A percentile compares a stretch with the other conserved stretches of the same genome.
These are phyloP conservation scores for Phyllostomus hastatus DNA, from an alignment of 2,113 vertebrate species.

Conservation along the genomic window DNA sequence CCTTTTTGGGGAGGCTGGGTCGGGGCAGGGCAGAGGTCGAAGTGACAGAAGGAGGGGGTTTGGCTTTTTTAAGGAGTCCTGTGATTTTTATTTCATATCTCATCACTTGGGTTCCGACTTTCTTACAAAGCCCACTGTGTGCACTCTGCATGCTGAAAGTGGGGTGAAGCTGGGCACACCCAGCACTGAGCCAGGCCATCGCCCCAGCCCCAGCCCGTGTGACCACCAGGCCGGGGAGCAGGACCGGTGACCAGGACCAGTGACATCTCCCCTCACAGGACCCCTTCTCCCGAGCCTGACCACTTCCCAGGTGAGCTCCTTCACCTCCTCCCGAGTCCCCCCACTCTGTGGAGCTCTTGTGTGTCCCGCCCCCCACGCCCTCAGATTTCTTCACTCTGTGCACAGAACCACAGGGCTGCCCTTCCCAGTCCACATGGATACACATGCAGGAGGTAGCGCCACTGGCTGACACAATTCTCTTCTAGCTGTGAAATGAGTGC, in stretches of 20 bases:
- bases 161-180: not conserved
- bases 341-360: not conserved
- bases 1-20: not conserved
- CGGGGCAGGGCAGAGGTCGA: not conserved
- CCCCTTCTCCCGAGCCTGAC: not conserved
- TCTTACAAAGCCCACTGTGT: not conserved
- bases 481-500: not conserved
- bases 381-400: not conserved
- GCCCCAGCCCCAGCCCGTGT: fast-evolving
- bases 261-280: not conserved
- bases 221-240: fast-evolving
- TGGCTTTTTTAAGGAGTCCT: not conserved
- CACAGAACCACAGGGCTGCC: not conserved
- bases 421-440: not conserved
- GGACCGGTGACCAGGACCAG: not conserved
- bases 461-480: not conserved
- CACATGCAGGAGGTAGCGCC: fast-evolving
- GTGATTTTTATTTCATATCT: not conserved
- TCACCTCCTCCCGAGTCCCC: not conserved
- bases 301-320: not conserved
- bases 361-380: no score
- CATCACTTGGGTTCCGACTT: not conserved
- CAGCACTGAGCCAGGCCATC: fast-evolving
- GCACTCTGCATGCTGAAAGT: not conserved
- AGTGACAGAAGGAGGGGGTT: not conserved